These are phyloP conservation scores for Glaucidium brasilianum DNA, from an alignment of 2,113 vertebrate species.

Conservation along the genomic window DNA sequence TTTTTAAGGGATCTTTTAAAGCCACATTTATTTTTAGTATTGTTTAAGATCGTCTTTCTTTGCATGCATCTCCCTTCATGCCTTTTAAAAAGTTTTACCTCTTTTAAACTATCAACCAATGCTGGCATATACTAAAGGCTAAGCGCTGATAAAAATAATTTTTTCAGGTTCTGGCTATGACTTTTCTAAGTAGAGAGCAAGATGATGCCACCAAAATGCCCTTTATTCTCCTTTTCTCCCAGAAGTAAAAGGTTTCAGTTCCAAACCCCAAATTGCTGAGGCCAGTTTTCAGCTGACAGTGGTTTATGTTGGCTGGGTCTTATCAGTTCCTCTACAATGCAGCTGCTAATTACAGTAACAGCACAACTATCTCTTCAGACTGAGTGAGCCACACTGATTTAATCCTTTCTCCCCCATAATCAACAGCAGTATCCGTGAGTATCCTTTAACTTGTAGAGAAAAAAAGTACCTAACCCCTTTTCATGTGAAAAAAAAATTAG, in stretches of 20 bases:
- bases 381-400: not conserved
- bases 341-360: slow-evolving; percentile 15
- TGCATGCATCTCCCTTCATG: not conserved
- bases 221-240: not conserved
- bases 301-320: not conserved
- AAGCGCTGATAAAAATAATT: not conserved
- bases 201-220: not conserved
- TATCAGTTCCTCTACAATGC: not conserved
- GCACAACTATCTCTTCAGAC: not conserved
- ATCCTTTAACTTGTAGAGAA: not conserved
- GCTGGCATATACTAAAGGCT: not conserved
- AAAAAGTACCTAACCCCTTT: not conserved
- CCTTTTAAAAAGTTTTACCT: slow-evolving; percentile 4
- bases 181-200: not conserved
- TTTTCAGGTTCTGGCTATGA: not conserved
- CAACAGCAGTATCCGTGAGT: not conserved
- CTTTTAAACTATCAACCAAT: not conserved
- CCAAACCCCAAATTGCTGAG: not conserved
- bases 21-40: slow-evolving; percentile 59
- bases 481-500: not conserved
- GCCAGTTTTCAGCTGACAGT: not conserved
- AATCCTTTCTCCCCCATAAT: not conserved
- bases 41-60: slow-evolving; percentile 26
- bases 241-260: not conserved
- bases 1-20: slow-evolving; percentile 51